Percentiles rank a stretch among this genome's conserved stretches.
Conservation (phyloP, 2,113 vertebrate species). For the Cochlearius cochlearius region DNA sequence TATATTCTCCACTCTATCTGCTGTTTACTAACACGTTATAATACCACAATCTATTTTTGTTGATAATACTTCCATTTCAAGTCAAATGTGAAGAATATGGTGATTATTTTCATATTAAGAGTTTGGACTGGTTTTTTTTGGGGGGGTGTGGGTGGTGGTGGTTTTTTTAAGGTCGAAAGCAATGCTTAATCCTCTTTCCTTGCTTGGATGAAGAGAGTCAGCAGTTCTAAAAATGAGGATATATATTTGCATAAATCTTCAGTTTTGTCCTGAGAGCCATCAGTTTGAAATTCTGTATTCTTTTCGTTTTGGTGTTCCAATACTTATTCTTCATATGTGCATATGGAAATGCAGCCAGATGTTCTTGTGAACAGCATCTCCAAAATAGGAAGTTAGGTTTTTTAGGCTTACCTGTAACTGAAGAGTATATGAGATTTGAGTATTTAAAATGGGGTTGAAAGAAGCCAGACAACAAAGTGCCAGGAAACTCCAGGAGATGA, state of each 20-base stretch:
- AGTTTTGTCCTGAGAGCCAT: background rate
- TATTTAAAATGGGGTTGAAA: background rate
- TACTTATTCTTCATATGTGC: background rate
- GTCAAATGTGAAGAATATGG: background rate
- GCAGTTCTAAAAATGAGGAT: background rate
- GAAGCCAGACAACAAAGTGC: background rate
- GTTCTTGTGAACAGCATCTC: background rate
- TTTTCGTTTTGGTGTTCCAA: background rate
- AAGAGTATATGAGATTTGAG: background rate
- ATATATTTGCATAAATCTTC: background rate
- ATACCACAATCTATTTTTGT: background rate
- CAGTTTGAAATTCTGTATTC: background rate
- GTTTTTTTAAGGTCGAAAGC: background rate
- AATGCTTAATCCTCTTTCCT: background rate
- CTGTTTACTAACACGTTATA: background rate
- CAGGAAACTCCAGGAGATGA: background rate
- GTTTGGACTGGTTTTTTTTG: background rate
- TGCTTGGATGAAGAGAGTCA: background rate
- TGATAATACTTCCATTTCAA: background rate
- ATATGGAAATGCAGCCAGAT: background rate
- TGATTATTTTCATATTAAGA: background rate
- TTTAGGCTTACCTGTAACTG: background rate
- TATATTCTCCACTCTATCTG: background rate
- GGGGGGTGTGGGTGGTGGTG: accelerated
- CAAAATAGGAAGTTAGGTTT: background rate